Percentiles rank a stretch among this genome's conserved stretches.
Evolutionary conservation across 2,797 vertebrate genomes (phyloP).

Genomic region (Octomys mimax): DNA sequence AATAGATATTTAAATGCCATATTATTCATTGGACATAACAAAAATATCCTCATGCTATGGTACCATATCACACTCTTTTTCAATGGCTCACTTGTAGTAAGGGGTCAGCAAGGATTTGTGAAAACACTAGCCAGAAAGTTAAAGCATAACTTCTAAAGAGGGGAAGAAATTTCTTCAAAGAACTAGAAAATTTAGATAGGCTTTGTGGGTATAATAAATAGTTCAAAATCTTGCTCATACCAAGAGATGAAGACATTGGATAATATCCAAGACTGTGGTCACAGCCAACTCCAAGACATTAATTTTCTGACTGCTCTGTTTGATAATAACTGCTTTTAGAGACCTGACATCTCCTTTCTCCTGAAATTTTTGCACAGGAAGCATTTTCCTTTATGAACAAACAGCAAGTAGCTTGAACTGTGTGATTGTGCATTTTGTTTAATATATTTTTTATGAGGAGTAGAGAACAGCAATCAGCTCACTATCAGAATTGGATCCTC

Average conservation of each 20-base stretch:
- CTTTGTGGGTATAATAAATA: not conserved
- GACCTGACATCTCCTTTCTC: conserved; percentile 50
- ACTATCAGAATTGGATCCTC: not conserved
- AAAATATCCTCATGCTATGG: not conserved
- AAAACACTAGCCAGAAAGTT: conserved; percentile 46
- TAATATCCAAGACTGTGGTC: not conserved
- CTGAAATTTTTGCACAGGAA: conserved; percentile 78
- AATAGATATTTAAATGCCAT: not conserved
- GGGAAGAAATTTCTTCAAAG: not conserved
- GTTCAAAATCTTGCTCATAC: not conserved
- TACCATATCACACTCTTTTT: not conserved
- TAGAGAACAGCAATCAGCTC: conserved; percentile 64
- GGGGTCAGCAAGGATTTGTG: not conserved
- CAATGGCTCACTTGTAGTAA: not conserved
- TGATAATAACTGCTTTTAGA: conserved; percentile 76
- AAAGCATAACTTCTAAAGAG: conserved; percentile 29
- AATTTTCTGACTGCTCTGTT: conserved; percentile 76
- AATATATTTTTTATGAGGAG: conserved; percentile 57
- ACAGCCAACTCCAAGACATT: conserved; percentile 59
- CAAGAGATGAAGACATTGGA: not conserved
- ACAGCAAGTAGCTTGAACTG: conserved; percentile 54
- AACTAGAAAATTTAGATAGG: not conserved
- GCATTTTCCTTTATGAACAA: conserved; percentile 77
- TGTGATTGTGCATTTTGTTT: conserved; percentile 63
- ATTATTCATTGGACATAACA: not conserved